Conservation (phyloP, 2,113 vertebrate genomes). For the Numenius arquata region DNA sequence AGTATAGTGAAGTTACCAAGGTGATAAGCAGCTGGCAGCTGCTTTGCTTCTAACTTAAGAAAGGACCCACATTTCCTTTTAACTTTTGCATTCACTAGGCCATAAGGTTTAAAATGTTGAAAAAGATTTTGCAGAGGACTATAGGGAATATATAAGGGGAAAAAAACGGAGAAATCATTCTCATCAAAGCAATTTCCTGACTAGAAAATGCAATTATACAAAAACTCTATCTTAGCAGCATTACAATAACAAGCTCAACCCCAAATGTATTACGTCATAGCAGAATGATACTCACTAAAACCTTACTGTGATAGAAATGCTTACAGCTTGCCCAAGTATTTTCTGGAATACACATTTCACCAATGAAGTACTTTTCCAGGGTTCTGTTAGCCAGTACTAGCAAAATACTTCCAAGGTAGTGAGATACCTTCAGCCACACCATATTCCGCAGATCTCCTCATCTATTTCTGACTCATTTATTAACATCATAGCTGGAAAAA, state of each 20-base stretch:
- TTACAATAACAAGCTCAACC: background rate
- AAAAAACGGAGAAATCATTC: background rate
- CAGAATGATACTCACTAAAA: background rate
- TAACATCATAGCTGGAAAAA: background rate
- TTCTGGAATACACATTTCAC: background rate
- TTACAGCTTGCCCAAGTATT: background rate
- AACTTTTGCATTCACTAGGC: background rate
- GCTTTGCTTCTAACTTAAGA: background rate
- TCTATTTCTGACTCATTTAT: background rate
- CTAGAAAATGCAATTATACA: background rate
- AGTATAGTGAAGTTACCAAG: conserved; percentile 4
- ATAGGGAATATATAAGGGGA: background rate
- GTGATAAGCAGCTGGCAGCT: background rate
- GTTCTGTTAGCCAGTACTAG: background rate
- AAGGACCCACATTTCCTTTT: background rate
- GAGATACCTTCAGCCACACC: background rate
- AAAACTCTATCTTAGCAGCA: background rate
- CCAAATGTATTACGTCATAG: background rate
- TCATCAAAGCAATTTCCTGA: background rate
- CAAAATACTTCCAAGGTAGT: background rate
- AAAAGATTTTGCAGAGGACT: background rate
- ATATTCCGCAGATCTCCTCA: background rate
- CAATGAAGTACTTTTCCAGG: background rate
- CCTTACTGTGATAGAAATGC: background rate
- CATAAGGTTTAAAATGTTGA: background rate